These are phyloP conservation scores for Holcopasites calliopsidis DNA, from an alignment of 1,140 invertebrate genomes.

Conservation along the genomic window DNA sequence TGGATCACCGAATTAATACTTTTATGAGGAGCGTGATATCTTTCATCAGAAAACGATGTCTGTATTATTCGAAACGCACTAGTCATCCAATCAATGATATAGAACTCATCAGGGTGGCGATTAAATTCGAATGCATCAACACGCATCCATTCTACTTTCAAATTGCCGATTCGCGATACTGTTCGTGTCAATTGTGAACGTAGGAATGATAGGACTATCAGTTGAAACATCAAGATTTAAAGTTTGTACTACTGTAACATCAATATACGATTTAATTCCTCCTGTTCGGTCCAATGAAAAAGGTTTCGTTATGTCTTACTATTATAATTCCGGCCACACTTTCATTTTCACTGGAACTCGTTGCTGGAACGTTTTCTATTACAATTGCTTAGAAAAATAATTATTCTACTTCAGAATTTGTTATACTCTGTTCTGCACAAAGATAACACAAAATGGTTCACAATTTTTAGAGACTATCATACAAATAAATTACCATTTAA, in stretches of 20 bases:
- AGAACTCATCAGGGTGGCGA: slow-evolving; percentile 8
- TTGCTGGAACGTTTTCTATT: too few relatives aligned
- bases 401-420: too few relatives aligned
- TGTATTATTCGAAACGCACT: not conserved
- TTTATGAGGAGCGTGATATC: not conserved
- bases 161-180: slow-evolving; percentile 8
- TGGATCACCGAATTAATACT: not conserved
- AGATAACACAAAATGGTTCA: too few relatives aligned
- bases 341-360: too few relatives aligned
- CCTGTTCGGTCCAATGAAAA: not conserved
- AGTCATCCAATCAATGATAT: slow-evolving; percentile 7
- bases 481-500: too few relatives aligned
- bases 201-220: not conserved
- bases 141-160: not conserved
- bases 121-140: slow-evolving; percentile 17
- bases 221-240: not conserved
- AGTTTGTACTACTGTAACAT: not conserved
- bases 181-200: not conserved
- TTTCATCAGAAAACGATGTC: slow-evolving; percentile 18
- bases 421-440: too few relatives aligned
- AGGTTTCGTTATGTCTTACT: not conserved
- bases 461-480: too few relatives aligned
- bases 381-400: too few relatives aligned
- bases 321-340: too few relatives aligned
- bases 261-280: too few relatives aligned